phyloP scores from a whole-genome alignment of 2,797 vertebrate species.

The Melanotaenia boesemani region DNA sequence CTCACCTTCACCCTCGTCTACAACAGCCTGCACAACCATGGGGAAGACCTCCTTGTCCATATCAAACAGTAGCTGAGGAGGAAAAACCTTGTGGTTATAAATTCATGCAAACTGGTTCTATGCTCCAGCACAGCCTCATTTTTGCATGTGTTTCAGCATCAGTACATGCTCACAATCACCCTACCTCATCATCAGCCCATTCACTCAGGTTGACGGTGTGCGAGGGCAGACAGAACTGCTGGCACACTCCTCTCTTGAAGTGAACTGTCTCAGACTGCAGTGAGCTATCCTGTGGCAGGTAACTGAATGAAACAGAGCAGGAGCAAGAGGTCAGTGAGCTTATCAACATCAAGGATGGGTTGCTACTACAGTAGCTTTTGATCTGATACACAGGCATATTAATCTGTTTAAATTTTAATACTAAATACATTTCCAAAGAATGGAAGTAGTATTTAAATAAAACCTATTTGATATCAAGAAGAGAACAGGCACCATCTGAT shows the following conservation, averaged over 20 bases:
- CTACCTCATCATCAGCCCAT: slow-evolving; percentile 97
- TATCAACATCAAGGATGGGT: neutral
- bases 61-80: slow-evolving; percentile 90
- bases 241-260: slow-evolving; percentile 95
- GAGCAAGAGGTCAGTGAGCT: neutral
- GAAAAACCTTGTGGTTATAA: neutral
- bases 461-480: too few species aligned
- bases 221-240: slow-evolving; percentile 97
- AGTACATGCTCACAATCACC: neutral
- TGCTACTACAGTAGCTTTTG: neutral
- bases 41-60: slow-evolving; percentile 96
- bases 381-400: neutral
- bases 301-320: slow-evolving; percentile 78
- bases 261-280: slow-evolving; percentile 96
- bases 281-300: slow-evolving; percentile 92
- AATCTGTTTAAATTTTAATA: neutral
- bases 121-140: neutral
- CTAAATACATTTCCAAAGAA: neutral
- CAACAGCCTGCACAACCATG: slow-evolving; percentile 96
- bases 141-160: neutral
- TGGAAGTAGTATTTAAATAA: too few species aligned
- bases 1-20: slow-evolving; percentile 94
- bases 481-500: neutral
- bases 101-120: neutral
- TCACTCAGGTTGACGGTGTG: slow-evolving; percentile 95